Evolutionary conservation across 2,113 vertebrate species (phyloP), one percentile per base, ranked within the genome.

Genomic region (Xenopus laevis): DNA sequence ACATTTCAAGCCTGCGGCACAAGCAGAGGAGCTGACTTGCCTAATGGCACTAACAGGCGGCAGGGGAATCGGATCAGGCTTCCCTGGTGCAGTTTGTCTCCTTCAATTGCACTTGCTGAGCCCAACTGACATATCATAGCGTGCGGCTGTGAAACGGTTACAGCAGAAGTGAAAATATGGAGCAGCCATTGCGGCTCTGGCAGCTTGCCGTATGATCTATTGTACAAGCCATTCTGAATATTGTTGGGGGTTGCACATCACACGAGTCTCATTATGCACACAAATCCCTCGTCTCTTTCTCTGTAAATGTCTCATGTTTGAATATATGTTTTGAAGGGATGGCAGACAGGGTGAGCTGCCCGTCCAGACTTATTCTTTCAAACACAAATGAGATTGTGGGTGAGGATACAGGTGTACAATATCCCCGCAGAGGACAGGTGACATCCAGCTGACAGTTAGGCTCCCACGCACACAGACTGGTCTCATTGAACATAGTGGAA

Each of bases 211-310:
- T 16, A 70, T 57, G 46, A 64, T 69, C 4, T 64, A 50, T 13
- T 46, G 45, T 45, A 67, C 21, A 5, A 10, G 15, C 27, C 65
- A 47, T 47, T 50, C 55, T 27, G 23, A 18, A 17, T 10, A 47
- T 59, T 62, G 13, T 50, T 40, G 13, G 20, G 33, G 47, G 55
- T 21, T 63, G 73, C 58, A 62, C 47, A 76, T 76, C 45, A 68
- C 58, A 55, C 73, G 27, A 76, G 59, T 70, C 74, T 76, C 74
- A 76, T 76, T 76, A 76, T 69, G 58, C 53, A 76, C 62, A 76
- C 74, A 76, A 76, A 76, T 70, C 74, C 74, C 74, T 76, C 64
- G 70, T 76, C 74, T 76, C 67, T 76, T 70, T 27, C 67, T 76
- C 21, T 57, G 60, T 76, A 76, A 76, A 76, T 70, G 66, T 76